A percentile compares a stretch with the other conserved stretches of the same genome.
Evolutionary conservation across 1,140 invertebrate species (phyloP).

Genomic region (Drosophila persimilis): DNA sequence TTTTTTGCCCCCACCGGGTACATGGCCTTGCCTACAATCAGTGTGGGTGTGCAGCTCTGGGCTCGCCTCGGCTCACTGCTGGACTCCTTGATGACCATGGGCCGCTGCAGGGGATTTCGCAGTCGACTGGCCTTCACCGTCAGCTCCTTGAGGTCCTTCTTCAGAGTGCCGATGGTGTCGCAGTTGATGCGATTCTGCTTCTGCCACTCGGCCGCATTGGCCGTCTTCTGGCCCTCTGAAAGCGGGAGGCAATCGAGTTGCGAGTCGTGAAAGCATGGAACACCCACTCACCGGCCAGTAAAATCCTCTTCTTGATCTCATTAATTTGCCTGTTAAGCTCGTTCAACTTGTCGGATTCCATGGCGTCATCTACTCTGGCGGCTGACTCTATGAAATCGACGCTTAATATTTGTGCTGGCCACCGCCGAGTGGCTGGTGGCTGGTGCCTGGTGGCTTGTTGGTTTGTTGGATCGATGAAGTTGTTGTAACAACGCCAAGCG

Average conservation of each 20-base stretch:
- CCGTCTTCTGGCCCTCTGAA: slow-evolving; percentile 92
- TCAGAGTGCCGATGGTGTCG: slow-evolving; percentile 88
- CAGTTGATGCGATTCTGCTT: slow-evolving; percentile 88
- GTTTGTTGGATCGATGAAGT: slow-evolving; percentile 56
- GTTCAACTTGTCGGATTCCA: slow-evolving; percentile 85
- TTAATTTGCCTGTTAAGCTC: slow-evolving; percentile 89
- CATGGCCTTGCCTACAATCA: slow-evolving; percentile 73
- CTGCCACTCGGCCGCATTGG: slow-evolving; percentile 90
- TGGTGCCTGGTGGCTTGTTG: not conserved
- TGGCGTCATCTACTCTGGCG: slow-evolving; percentile 54
- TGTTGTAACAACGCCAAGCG: slow-evolving; percentile 48
- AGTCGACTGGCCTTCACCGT: slow-evolving; percentile 85
- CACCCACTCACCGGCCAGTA: slow-evolving; percentile 87
- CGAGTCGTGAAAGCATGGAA: not conserved
- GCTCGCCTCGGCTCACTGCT: slow-evolving; percentile 45
- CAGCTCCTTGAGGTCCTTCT: slow-evolving; percentile 88
- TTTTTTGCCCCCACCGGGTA: slow-evolving; percentile 84
- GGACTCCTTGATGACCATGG: slow-evolving; percentile 67
- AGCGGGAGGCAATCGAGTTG: slow-evolving; percentile 1
- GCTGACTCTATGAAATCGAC: slow-evolving; percentile 1
- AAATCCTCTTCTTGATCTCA: slow-evolving; percentile 92
- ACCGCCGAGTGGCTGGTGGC: not conserved
- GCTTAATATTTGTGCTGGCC: not conserved
- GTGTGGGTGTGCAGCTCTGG: slow-evolving; percentile 54
- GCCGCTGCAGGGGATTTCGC: slow-evolving; percentile 72